These are phyloP conservation scores for Melanogrammus aeglefinus DNA, from an alignment of 2,797 vertebrate species.

Conservation along the genomic window DNA sequence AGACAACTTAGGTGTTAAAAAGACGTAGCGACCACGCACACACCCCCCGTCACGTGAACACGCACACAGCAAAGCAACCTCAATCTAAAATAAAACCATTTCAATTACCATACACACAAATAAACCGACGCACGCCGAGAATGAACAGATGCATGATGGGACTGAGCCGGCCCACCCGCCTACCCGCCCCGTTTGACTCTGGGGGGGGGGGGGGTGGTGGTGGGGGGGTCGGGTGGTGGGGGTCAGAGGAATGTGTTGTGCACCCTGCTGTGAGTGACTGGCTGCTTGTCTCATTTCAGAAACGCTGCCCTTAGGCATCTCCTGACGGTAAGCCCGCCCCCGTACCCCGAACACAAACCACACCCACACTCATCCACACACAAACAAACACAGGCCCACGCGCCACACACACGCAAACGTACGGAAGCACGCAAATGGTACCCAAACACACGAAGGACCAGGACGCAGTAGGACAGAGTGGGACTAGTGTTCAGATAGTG, in stretches of 20 bases:
- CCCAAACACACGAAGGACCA: neutral
- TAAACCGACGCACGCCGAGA: neutral
- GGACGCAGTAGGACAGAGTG: too few relatives aligned
- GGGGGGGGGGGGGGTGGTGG: neutral
- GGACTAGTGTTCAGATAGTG: neutral
- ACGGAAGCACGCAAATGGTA: neutral
- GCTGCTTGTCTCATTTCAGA: conserved; percentile 84
- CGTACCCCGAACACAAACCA: conserved; percentile 16
- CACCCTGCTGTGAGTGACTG: conserved; percentile 74
- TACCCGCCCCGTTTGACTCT: conserved; percentile 42
- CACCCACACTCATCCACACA: conserved; percentile 1
- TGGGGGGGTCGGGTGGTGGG: too few relatives aligned
- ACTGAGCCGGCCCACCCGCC: conserved; percentile 14
- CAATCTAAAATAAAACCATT: neutral
- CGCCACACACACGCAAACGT: neutral
- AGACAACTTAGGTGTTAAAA: conserved; percentile 7
- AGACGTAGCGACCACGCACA: neutral
- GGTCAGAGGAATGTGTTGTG: conserved; percentile 48
- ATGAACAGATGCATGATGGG: conserved; percentile 10
- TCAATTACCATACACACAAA: neutral
- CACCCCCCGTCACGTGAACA: neutral
- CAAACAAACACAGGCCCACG: conserved; percentile 8
- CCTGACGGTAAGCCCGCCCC: conserved; percentile 75
- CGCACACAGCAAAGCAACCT: neutral
- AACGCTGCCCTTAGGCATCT: conserved; percentile 81